Base-by-base conservation (phyloP, 92 coral and sea anemone species). In the Actinostola sp. region DNA sequence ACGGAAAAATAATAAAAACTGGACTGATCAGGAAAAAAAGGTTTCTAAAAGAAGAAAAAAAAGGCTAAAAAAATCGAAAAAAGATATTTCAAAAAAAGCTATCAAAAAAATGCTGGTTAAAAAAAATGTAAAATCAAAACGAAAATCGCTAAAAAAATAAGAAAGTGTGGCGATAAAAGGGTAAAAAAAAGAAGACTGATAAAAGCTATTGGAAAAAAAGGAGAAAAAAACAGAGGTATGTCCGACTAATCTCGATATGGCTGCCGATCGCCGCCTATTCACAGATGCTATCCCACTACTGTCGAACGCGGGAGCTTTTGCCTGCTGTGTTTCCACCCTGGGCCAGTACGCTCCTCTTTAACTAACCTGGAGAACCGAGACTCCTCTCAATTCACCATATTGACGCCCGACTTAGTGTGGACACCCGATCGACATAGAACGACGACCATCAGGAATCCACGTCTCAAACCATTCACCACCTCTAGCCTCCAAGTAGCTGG, bases 311-410 rank as follows among this genome's bases (percentile, higher is more conserved):
- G 90, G 82, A 86, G 82, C 90, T 86, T 86, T 86, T 86, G 90
- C 90, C 90, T 81, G 90, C 90, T 86, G 90, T 86, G 90, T 86
- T 81, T 86, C 90, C 90, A 86, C 90, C 87, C 87, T 86, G 90
- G 86, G 90, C 90, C 90, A 66, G 68, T 86, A 30, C 79, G 86
- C 82, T 85, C 81, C 90, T 85, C 90, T 76, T 80, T 85, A 85
- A 68, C 49, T 67, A 85, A 85, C 90, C 90, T 85, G 90, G 90
- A 73, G 77, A 77, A 38, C 61, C 82, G 69, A 52, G 60, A 78
- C 89, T 84, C 89, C 89, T 80, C 71, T 70, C 75, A 63, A 67
- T 61, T 45, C 82, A 85, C 90, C 90, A 85, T 85, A 85, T 85
- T 85, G 90, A 85, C 90, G 86, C 90, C 79, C 81, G 82, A 85